phyloP scores from a whole-genome alignment of 2,113 vertebrate species.

The Electrona antarctica region DNA sequence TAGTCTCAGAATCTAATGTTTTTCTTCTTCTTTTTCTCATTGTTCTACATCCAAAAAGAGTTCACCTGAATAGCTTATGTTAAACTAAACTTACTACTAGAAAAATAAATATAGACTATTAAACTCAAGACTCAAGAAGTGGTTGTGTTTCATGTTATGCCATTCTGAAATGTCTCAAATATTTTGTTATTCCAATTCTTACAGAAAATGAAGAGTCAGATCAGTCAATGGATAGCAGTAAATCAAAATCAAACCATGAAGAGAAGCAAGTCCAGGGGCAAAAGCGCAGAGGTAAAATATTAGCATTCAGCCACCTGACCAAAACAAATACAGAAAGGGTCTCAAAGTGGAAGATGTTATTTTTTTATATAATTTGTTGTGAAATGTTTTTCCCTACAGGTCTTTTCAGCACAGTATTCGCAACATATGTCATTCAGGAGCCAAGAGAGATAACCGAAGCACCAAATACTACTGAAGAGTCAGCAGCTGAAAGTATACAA shows the following conservation, averaged over 20 bases:
- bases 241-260: conserved; percentile 86
- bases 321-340: background rate
- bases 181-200: conserved; percentile 54
- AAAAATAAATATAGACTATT: background rate
- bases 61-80: background rate
- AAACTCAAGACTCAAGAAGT: background rate
- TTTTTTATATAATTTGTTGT: conserved; percentile 11
- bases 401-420: conserved; percentile 66
- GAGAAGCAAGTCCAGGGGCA: conserved; percentile 77
- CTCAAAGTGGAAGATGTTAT: background rate
- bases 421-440: conserved; percentile 75
- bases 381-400: conserved; percentile 63
- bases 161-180: background rate
- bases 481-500: background rate
- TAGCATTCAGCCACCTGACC: background rate
- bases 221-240: conserved; percentile 86
- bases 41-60: background rate
- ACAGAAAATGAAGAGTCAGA: conserved; percentile 88
- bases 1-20: background rate
- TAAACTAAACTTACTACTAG: background rate
- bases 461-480: conserved; percentile 3
- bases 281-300: conserved; percentile 71
- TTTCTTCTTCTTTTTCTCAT: background rate
- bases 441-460: conserved; percentile 39
- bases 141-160: background rate